Percentiles rank a stretch among this genome's conserved stretches.
Evolutionary conservation across 2,888 invertebrate species (phyloP).

Genomic region (Drosophila mimetica): DNA sequence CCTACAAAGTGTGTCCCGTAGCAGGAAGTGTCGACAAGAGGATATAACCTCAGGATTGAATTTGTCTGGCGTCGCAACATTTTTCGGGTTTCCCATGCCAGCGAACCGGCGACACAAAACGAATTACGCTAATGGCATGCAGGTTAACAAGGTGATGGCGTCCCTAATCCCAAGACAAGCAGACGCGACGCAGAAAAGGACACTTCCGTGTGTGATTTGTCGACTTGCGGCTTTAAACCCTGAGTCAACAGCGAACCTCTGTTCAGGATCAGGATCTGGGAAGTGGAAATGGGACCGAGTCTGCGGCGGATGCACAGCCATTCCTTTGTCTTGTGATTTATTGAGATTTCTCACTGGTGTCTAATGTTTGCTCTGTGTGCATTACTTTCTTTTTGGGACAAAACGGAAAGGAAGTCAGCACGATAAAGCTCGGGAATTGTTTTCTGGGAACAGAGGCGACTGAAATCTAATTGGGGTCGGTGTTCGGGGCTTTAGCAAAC

Average conservation of each 20-base stretch:
- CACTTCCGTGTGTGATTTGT: constrained; percentile 58
- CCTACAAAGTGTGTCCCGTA: constrained; percentile 32
- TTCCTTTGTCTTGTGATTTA: constrained; percentile 59
- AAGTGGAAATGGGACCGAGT: neutral
- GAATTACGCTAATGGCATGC: constrained; percentile 74
- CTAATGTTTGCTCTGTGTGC: constrained; percentile 41
- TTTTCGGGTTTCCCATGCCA: constrained; percentile 58
- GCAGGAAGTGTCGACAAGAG: constrained; percentile 39
- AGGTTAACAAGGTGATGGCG: constrained; percentile 70
- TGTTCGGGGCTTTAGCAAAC: constrained; percentile 5
- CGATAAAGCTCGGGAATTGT: constrained; percentile 64
- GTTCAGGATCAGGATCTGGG: constrained; percentile 23
- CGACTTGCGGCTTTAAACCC: constrained; percentile 27
- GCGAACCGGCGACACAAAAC: constrained; percentile 53
- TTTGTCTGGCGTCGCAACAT: constrained; percentile 52
- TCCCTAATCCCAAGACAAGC: constrained; percentile 55
- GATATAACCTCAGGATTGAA: constrained; percentile 61
- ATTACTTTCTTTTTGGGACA: constrained; percentile 23
- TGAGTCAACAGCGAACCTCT: constrained; percentile 14
- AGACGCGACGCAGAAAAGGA: constrained; percentile 4
- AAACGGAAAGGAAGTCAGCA: constrained; percentile 62
- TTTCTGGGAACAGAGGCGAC: constrained; percentile 32
- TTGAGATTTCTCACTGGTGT: constrained; percentile 42
- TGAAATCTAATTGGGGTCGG: constrained; percentile 58
- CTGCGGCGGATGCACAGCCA: constrained; percentile 15